Conservation (phyloP, 2,797 vertebrate genomes). For the Todus mexicanus region DNA sequence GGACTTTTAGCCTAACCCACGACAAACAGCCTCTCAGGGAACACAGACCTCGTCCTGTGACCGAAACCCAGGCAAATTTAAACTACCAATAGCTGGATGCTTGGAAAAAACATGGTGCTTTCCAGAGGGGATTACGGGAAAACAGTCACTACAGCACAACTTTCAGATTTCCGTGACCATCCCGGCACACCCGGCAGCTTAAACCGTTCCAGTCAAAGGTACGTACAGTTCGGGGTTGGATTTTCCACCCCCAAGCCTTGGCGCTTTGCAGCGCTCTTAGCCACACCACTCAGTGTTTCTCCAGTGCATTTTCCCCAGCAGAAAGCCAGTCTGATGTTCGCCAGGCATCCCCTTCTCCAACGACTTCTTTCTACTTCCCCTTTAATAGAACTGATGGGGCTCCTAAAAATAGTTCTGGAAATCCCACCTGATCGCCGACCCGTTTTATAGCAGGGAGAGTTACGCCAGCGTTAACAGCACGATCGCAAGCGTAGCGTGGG, state of each 20-base stretch:
- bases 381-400: not conserved
- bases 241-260: not conserved
- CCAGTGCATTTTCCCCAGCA: fast-evolving
- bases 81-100: not conserved
- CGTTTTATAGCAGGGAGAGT: not conserved
- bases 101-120: not conserved
- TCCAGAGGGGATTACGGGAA: not conserved
- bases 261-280: not conserved
- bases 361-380: not conserved
- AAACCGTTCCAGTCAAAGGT: fast-evolving
- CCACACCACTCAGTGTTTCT: not conserved
- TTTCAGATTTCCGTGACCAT: not conserved
- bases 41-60: fast-evolving
- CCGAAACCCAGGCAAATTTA: not conserved
- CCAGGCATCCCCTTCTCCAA: not conserved
- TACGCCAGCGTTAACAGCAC: not conserved
- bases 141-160: not conserved
- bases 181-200: not conserved
- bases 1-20: not conserved
- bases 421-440: not conserved
- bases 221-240: not conserved
- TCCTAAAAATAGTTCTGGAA: not conserved
- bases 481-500: fast-evolving
- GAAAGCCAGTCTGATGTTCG: not conserved
- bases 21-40: not conserved